Conservation (phyloP, 1,140 invertebrate species). For the Platyscapa corneri region DNA sequence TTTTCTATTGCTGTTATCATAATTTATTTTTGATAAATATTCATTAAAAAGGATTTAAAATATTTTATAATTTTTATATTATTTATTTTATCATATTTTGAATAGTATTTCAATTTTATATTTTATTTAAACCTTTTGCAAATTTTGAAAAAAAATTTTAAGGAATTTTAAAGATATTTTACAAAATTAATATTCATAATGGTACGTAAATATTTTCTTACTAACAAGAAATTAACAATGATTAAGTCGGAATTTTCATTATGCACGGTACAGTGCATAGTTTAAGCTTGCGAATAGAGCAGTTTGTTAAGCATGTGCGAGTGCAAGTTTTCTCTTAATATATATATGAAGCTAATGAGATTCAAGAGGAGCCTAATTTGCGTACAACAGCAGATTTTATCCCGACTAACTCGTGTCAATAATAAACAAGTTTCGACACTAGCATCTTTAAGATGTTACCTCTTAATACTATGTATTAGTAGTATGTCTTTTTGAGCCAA, state of each 20-base stretch:
- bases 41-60: no score
- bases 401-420: conserved; percentile 38
- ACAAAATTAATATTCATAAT: no score
- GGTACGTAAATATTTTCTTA: background rate
- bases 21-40: no score
- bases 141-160: no score
- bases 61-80: no score
- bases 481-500: background rate
- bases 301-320: conserved; percentile 14
- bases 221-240: conserved; percentile 30
- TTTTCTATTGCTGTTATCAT: no score
- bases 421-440: conserved; percentile 36
- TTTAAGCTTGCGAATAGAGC: conserved; percentile 11
- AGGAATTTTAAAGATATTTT: no score
- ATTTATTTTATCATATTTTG: no score
- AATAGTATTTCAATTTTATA: no score
- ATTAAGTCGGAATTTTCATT: conserved; percentile 26
- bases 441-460: background rate
- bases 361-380: conserved; percentile 42
- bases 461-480: background rate
- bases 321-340: background rate
- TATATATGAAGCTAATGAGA: conserved; percentile 10
- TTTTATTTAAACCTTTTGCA: no score
- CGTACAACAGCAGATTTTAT: conserved; percentile 42
- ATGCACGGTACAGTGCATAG: background rate